These are phyloP conservation scores for Sphecodes monilicornis DNA, from an alignment of 2,888 invertebrate species.

Conservation along the genomic window DNA sequence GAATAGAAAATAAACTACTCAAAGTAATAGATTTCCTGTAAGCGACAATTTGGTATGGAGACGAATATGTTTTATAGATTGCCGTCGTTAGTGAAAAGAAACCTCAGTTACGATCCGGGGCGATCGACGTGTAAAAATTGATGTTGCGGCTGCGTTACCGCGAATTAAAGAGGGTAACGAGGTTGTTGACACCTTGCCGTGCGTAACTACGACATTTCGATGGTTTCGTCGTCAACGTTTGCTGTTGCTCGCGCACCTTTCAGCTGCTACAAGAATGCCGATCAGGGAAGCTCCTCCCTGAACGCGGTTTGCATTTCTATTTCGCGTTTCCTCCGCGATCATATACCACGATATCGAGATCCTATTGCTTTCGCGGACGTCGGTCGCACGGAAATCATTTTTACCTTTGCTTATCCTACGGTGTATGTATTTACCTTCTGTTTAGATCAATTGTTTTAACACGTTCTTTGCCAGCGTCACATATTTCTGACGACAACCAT, in stretches of 20 bases:
- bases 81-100: not conserved
- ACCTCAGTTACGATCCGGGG: no score
- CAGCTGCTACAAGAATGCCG: slow-evolving; percentile 58
- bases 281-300: slow-evolving; percentile 56
- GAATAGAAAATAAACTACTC: no score
- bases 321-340: slow-evolving; percentile 58
- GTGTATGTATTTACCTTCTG: no score
- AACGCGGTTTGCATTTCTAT: slow-evolving; percentile 69
- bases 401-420: not conserved
- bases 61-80: no score
- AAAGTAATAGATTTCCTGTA: no score
- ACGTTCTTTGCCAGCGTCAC: no score
- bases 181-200: slow-evolving; percentile 71
- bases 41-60: no score
- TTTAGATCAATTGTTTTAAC: not conserved
- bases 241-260: not conserved
- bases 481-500: no score
- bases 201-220: slow-evolving; percentile 38
- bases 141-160: not conserved
- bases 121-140: not conserved
- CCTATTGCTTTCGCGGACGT: not conserved
- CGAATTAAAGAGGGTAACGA: slow-evolving; percentile 57
- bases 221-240: slow-evolving; percentile 42
- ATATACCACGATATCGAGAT: slow-evolving; percentile 29
- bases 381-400: not conserved